Conservation (phyloP, 2,888 invertebrate genomes). For the Synanthedon tipuliformis region DNA sequence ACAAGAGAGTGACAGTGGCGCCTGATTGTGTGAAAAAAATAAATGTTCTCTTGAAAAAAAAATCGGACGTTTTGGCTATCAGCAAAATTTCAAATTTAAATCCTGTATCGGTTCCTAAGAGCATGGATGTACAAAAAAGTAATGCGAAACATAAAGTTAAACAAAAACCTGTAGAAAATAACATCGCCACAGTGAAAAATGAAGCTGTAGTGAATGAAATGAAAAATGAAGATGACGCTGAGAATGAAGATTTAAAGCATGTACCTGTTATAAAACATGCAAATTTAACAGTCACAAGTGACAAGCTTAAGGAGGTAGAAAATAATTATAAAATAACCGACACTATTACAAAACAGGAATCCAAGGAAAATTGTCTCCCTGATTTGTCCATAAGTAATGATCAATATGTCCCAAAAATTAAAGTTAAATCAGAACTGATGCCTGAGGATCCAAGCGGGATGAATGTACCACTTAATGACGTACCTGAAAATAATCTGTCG, state of each 20-base stretch:
- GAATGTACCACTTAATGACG: not conserved
- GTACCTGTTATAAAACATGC: constrained; percentile 48
- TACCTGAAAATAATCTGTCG: not conserved
- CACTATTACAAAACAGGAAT: not conserved
- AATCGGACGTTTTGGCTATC: no score
- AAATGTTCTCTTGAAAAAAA: constrained; percentile 3
- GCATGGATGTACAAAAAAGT: not conserved
- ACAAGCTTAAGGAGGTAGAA: not conserved
- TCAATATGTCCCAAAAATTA: constrained; percentile 34
- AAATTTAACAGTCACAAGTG: constrained; percentile 28
- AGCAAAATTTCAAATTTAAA: constrained; percentile 30
- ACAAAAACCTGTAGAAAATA: not conserved
- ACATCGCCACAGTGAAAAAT: constrained; percentile 1
- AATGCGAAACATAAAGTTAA: no score
- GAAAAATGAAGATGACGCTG: not conserved
- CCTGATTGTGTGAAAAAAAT: not conserved
- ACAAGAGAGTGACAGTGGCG: not conserved
- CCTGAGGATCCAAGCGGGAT: constrained; percentile 13
- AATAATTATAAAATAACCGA: not conserved
- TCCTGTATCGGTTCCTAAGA: constrained; percentile 51
- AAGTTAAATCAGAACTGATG: constrained; percentile 58
- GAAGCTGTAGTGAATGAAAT: no score
- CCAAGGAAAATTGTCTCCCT: not conserved
- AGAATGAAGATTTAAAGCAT: constrained; percentile 6
- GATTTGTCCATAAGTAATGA: constrained; percentile 2